Percentiles rank a stretch among this genome's conserved stretches.
Evolutionary conservation across 2,797 vertebrate species (phyloP).

Genomic region (Amazona finschi): DNA sequence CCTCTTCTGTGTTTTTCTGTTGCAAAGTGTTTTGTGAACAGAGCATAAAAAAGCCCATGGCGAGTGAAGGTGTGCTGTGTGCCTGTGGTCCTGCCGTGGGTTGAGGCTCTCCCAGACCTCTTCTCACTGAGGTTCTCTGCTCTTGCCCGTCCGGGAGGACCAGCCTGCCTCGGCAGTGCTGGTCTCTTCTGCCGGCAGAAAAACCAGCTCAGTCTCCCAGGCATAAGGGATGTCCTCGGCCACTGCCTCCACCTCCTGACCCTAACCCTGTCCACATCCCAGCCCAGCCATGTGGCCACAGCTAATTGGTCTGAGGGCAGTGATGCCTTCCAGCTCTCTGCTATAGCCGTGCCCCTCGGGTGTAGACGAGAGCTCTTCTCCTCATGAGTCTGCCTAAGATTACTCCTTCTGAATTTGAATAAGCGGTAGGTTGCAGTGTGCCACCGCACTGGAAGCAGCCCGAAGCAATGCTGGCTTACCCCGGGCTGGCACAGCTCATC

Average conservation of each 20-base stretch:
- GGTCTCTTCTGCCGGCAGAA: background rate
- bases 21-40: background rate
- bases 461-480: rapidly evolving
- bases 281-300: background rate
- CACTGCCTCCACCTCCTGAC: background rate
- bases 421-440: background rate
- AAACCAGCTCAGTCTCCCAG: background rate
- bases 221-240: background rate
- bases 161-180: background rate
- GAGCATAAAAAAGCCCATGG: background rate
- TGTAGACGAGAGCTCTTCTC: background rate
- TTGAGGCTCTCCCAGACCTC: background rate
- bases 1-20: background rate
- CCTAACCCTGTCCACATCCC: background rate
- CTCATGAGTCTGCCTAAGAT: background rate
- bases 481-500: rapidly evolving
- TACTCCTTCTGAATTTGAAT: background rate
- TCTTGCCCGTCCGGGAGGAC: rapidly evolving
- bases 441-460: background rate
- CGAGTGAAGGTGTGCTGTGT: background rate
- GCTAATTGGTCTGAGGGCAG: rapidly evolving
- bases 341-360: rapidly evolving
- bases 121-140: background rate
- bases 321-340: background rate
- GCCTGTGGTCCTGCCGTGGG: background rate